phyloP scores from a whole-genome alignment of 2,797 vertebrate species.

The Channallabes apus region DNA sequence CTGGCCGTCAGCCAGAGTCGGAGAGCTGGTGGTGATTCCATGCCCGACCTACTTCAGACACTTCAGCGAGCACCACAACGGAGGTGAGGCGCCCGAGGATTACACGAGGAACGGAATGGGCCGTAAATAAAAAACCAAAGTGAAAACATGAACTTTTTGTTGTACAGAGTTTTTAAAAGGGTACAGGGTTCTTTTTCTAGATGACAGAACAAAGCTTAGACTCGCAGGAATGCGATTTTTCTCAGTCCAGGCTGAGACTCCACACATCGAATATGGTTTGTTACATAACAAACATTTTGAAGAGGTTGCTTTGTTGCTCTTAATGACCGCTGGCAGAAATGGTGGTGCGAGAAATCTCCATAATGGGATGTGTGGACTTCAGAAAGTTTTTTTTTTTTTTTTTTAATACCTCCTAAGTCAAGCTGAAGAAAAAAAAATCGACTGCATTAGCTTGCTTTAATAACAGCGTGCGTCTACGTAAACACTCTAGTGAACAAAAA shows the following conservation, averaged over 20 bases:
- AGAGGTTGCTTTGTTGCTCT: conserved; percentile 9
- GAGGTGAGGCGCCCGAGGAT: conserved; percentile 63
- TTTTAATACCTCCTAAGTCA: background rate
- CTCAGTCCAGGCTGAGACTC: background rate
- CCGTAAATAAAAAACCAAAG: background rate
- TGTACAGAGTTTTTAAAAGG: background rate
- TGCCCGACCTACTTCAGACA: conserved; percentile 86
- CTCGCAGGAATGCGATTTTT: conserved; percentile 7
- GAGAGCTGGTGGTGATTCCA: conserved; percentile 80
- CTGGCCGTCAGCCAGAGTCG: conserved; percentile 84
- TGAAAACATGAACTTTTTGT: background rate
- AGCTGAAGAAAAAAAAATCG: background rate
- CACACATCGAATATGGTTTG: background rate
- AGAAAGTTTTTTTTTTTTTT: background rate
- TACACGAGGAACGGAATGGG: background rate
- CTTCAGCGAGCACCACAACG: conserved; percentile 76
- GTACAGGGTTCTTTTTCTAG: no score
- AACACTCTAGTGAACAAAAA: background rate
- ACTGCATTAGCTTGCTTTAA: background rate
- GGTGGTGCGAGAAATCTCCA: background rate
- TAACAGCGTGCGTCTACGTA: background rate
- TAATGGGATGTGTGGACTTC: conserved; percentile 5
- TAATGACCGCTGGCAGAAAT: conserved; percentile 14
- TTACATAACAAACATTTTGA: background rate
- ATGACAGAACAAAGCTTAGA: conserved; percentile 1